These are phyloP conservation scores for Ferrisia virgata DNA, from an alignment of 2,888 invertebrate species.

Conservation along the genomic window DNA sequence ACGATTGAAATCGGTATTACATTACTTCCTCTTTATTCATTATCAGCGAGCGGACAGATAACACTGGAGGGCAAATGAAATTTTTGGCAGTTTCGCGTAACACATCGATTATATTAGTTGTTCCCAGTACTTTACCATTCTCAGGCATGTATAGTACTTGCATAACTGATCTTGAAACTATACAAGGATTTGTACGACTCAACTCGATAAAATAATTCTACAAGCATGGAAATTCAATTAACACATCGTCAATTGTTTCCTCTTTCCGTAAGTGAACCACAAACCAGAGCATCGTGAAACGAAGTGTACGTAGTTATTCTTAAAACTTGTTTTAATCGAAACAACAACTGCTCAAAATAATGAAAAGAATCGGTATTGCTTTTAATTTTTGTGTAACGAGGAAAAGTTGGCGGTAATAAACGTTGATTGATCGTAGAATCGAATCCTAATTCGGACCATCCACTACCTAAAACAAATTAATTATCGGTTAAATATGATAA, in stretches of 20 bases:
- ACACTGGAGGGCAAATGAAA: conserved; percentile 85
- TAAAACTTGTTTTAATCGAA: conserved; percentile 74
- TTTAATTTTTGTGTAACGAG: conserved; percentile 90
- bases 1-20: background rate
- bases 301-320: conserved; percentile 74
- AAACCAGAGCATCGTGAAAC: conserved; percentile 78
- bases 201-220: conserved; percentile 93
- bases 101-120: conserved; percentile 70
- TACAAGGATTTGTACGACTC: conserved; percentile 83
- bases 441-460: conserved; percentile 70
- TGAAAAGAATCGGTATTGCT: conserved; percentile 69
- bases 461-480: background rate
- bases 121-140: conserved; percentile 59
- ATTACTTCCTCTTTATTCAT: conserved; percentile 56
- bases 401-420: conserved; percentile 95
- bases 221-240: conserved; percentile 48
- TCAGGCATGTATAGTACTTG: conserved; percentile 72
- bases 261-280: conserved; percentile 47
- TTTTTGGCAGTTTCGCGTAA: conserved; percentile 78
- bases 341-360: conserved; percentile 79
- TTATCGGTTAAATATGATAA: background rate
- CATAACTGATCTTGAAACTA: conserved; percentile 84
- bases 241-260: background rate
- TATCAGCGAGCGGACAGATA: conserved; percentile 71
- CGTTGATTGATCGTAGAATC: conserved; percentile 95